Base-by-base conservation (phyloP, 2,888 invertebrate species). In the Synanthedon vespiformis region DNA sequence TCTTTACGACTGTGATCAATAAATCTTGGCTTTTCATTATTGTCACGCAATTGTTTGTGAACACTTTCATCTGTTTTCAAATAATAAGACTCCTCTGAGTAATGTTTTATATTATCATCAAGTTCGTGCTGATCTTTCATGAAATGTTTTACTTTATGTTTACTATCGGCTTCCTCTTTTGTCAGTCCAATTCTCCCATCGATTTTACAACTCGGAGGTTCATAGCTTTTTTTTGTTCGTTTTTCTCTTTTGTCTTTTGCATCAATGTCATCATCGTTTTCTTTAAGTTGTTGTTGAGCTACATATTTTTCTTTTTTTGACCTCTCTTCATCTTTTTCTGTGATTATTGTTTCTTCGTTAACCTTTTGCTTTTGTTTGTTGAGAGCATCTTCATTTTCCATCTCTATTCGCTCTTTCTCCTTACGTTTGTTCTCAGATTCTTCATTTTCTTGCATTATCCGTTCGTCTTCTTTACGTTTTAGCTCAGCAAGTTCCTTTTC, bases 1-100 rank as follows among this genome's bases (percentile, higher is more conserved):
- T 80, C 78, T 58, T 58, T 70, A 53, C 70, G 67, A 40, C 63
- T 77, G 49, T 74, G 73, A 14, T 77, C 76, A 1, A 75, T 58
- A 55, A 77, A 78, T 54, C 54, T 65, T 2, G 65, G 65, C 50
- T 59, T 70, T 40, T 69, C 67, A 50, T 61, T 68, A 16, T 62
- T 60, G 51, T 63, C 64, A 8, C 57, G 40, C 51, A 10, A 34
- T 34, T 34, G 6, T 34, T 10, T 34, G 34, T 34, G 10, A 34
- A 34, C 34, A 34, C 34, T 34, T 34, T 34, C 34, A 10, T 34
- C 34, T 10, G 34, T 34, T 34, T 34, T 6, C 34, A 34, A 34
- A 6, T 34, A 8, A 34, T 34, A 34, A 34, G 34, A 34, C 34
- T 34, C 34, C 2, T 34, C 34, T 34, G 34, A 10, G 10, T 34